Percentiles rank a stretch among this genome's conserved stretches.
Evolutionary conservation across 2,113 vertebrate genomes (phyloP).

Genomic region (Calypte anna): DNA sequence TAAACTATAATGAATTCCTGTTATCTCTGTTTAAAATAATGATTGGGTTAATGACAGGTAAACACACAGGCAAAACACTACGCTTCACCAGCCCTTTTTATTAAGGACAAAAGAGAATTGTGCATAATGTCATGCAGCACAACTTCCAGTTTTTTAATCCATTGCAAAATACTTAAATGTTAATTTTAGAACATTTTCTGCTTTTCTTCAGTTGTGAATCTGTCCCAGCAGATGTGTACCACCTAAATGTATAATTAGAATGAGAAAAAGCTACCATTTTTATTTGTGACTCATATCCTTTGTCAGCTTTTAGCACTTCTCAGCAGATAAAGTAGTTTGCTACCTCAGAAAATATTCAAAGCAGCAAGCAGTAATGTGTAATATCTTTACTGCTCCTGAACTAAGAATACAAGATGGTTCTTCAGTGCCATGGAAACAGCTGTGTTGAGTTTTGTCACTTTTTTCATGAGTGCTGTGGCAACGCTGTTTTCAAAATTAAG

Average conservation of each 20-base stretch:
- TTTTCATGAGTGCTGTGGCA: background rate
- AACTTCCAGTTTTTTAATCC: background rate
- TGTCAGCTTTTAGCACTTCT: background rate
- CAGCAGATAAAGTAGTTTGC: background rate
- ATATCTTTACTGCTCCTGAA: background rate
- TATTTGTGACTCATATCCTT: conserved; percentile 10
- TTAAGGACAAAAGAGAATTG: background rate
- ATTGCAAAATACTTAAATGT: background rate
- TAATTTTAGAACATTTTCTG: conserved; percentile 19
- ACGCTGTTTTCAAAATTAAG: background rate
- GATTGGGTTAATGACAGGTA: background rate
- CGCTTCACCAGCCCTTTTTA: background rate
- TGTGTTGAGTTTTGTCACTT: background rate
- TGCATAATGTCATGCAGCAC: background rate
- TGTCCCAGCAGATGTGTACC: background rate
- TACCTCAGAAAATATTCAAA: background rate
- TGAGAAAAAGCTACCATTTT: background rate
- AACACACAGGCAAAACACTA: background rate
- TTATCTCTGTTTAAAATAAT: background rate
- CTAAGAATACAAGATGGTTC: background rate
- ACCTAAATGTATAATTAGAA: background rate
- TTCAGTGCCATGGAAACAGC: background rate
- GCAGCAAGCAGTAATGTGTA: background rate
- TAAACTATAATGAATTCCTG: background rate
- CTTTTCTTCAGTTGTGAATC: background rate